Evolutionary conservation across 2,888 invertebrate genomes (phyloP).

Genomic region (Eristalis pertinax): DNA sequence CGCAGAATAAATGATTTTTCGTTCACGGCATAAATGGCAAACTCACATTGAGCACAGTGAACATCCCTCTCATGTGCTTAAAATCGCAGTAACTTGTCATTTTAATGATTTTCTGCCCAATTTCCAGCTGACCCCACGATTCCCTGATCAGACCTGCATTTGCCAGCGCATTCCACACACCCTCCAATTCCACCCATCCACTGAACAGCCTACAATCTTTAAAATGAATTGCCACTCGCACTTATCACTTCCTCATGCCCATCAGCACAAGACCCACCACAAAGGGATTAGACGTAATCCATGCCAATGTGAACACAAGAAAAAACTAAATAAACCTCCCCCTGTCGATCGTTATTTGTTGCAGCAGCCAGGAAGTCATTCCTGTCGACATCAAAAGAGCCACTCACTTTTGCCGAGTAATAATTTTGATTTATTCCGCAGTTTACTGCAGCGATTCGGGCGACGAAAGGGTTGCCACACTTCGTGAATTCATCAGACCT

Average conservation of each 20-base stretch:
- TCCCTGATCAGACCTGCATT: too few species aligned
- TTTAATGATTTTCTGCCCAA: too few species aligned
- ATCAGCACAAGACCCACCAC: background rate
- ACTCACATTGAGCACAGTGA: too few species aligned
- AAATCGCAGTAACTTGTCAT: too few species aligned
- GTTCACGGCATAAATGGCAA: too few species aligned
- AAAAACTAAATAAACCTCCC: background rate
- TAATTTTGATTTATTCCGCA: background rate
- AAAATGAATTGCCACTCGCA: too few species aligned
- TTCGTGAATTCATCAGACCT: background rate
- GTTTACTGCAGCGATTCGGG: background rate
- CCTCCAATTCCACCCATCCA: too few species aligned
- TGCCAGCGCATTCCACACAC: too few species aligned
- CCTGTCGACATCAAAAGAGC: background rate
- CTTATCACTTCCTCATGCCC: background rate
- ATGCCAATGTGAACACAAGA: background rate
- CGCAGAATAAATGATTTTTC: too few species aligned
- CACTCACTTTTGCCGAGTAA: background rate
- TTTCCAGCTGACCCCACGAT: too few species aligned
- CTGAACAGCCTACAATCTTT: too few species aligned
- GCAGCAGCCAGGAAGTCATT: constrained; percentile 1
- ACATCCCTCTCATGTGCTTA: too few species aligned
- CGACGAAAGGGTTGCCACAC: background rate
- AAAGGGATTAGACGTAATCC: background rate
- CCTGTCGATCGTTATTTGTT: background rate